These are phyloP conservation scores for Gymnothorax reevesii DNA, from an alignment of 2,797 vertebrate species.

Conservation along the genomic window DNA sequence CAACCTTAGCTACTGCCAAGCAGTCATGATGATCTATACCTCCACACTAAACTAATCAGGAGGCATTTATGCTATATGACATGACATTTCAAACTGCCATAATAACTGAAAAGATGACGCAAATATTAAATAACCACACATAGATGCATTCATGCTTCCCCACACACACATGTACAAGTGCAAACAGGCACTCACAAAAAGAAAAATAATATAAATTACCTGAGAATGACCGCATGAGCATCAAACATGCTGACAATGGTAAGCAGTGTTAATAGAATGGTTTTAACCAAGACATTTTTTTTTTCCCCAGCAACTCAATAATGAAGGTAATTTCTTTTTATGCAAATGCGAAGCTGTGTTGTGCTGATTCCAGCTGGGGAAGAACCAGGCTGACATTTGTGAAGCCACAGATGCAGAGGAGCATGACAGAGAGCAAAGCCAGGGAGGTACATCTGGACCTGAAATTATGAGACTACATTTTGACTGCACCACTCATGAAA, in stretches of 20 bases:
- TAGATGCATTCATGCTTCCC: too few relatives aligned
- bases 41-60: neutral
- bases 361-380: constrained; percentile 25
- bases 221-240: neutral
- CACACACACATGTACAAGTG: neutral
- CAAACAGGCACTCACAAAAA: neutral
- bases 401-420: neutral
- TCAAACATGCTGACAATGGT: constrained; percentile 15
- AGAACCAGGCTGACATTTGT: constrained; percentile 26
- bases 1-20: constrained; percentile 4
- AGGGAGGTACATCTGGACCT: constrained; percentile 5
- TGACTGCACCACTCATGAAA: neutral
- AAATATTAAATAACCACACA: neutral
- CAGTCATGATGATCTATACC: constrained; percentile 4
- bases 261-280: constrained; percentile 18
- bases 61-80: neutral
- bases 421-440: constrained; percentile 15
- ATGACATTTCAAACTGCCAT: neutral
- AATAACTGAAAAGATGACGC: neutral
- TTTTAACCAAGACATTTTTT: neutral
- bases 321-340: constrained; percentile 30
- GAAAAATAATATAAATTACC: neutral
- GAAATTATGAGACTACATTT: constrained; percentile 2
- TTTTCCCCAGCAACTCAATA: constrained; percentile 29
- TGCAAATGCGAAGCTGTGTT: constrained; percentile 9